Evolutionary conservation across 2,113 vertebrate genomes (phyloP).

Genomic region (Misgurnus mizolepis): DNA sequence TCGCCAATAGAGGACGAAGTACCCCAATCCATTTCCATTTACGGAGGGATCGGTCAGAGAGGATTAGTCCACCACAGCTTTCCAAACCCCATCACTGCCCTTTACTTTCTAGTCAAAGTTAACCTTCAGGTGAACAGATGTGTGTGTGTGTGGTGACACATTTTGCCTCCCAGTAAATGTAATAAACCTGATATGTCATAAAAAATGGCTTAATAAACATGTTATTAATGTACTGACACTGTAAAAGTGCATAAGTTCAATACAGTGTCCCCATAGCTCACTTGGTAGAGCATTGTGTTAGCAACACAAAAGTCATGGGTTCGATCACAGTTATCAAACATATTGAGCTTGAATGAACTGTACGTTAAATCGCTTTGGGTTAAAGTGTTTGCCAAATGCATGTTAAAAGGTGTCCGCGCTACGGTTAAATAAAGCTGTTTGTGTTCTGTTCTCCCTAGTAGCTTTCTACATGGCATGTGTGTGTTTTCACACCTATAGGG

Average conservation of each 20-base stretch:
- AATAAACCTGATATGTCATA: no score
- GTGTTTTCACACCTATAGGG: neutral
- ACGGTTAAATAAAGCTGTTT: no score
- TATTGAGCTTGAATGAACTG: no score
- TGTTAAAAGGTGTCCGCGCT: no score
- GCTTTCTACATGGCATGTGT: constrained; percentile 3
- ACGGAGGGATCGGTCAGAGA: neutral
- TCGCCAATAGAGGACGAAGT: constrained; percentile 13
- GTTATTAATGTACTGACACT: neutral
- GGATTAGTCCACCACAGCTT: constrained; percentile 24
- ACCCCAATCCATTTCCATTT: constrained; percentile 1
- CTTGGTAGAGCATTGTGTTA: no score
- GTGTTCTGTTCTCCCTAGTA: neutral
- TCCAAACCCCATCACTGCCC: constrained; percentile 1
- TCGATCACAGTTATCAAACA: no score
- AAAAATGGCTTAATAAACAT: neutral
- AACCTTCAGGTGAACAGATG: constrained; percentile 27
- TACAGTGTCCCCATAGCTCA: no score
- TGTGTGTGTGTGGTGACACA: no score
- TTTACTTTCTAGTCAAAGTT: constrained; percentile 16
- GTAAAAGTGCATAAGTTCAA: neutral
- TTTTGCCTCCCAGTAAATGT: no score
- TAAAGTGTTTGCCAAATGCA: no score
- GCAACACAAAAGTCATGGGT: no score
- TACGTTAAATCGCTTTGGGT: no score